phyloP scores from a whole-genome alignment of 2,113 vertebrate species.

The Callithrix jacchus region DNA sequence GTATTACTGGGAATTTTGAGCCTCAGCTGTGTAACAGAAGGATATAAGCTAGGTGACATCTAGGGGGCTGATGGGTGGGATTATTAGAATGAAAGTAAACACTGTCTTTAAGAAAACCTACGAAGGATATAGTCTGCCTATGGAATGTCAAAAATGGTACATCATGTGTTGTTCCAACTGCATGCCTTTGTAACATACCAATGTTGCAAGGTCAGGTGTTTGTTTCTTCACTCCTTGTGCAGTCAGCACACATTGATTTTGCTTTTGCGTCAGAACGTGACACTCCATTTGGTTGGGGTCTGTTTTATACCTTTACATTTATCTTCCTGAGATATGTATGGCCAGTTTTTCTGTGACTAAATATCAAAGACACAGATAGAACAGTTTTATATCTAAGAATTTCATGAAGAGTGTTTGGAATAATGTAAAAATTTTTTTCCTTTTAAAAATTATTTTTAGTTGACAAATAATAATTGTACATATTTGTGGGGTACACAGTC shows the following conservation, averaged over 20 bases:
- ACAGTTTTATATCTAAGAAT: neutral
- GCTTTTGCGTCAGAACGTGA: neutral
- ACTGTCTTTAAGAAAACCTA: neutral
- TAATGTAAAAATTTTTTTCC: too few species aligned
- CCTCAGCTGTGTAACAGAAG: neutral
- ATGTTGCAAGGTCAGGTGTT: neutral
- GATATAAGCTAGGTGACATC: neutral
- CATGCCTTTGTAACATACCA: neutral
- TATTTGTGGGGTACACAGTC: too few species aligned
- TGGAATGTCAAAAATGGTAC: neutral
- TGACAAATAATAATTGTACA: too few species aligned
- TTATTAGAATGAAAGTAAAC: neutral
- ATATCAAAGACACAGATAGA: neutral
- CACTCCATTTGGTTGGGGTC: neutral
- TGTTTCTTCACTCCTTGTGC: neutral
- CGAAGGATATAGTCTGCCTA: neutral
- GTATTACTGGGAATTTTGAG: neutral
- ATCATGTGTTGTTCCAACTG: neutral
- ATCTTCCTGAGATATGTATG: neutral
- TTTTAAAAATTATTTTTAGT: too few species aligned
- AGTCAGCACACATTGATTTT: neutral
- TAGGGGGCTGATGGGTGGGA: neutral
- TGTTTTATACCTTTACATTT: neutral
- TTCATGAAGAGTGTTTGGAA: neutral
- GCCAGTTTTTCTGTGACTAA: neutral